A percentile compares a stretch with the other conserved stretches of the same genome.
Evolutionary conservation across 2,797 vertebrate genomes (phyloP).

Genomic region (Aldrovandia affinis): DNA sequence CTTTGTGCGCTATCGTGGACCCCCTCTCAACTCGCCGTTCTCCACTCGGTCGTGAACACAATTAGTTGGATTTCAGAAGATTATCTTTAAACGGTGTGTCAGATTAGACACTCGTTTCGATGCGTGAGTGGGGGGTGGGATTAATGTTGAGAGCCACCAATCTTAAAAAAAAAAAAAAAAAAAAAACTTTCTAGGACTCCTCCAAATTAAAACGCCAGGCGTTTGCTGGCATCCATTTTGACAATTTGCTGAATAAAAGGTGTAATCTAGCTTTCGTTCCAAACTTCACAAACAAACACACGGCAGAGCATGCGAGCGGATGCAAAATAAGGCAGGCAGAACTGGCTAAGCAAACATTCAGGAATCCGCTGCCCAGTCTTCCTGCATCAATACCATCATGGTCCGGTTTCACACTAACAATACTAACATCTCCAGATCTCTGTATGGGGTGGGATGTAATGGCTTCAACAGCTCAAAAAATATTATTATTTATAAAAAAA

Average conservation of each 20-base stretch:
- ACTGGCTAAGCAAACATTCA: conserved; percentile 34
- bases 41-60: conserved; percentile 46
- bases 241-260: conserved; percentile 75
- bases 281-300: conserved; percentile 75
- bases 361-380: conserved; percentile 73
- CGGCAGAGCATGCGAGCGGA: conserved; percentile 72
- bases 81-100: conserved; percentile 8
- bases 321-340: conserved; percentile 75
- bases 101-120: not conserved
- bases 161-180: too few species aligned
- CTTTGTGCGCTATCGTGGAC: conserved; percentile 30
- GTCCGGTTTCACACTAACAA: not conserved
- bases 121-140: not conserved
- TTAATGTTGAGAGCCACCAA: not conserved
- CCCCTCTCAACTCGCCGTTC: conserved; percentile 42
- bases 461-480: conserved; percentile 3
- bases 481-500: not conserved
- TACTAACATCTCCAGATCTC: not conserved
- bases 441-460: not conserved
- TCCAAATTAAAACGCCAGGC: conserved; percentile 14
- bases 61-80: conserved; percentile 43
- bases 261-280: conserved; percentile 94
- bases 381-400: conserved; percentile 58
- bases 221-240: conserved; percentile 66
- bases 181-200: not conserved